A percentile compares a stretch with the other conserved stretches of the same genome.
These are phyloP conservation scores for Epizoanthus stellaris DNA, from an alignment of 92 coral and sea anemone species.

Conservation along the genomic window DNA sequence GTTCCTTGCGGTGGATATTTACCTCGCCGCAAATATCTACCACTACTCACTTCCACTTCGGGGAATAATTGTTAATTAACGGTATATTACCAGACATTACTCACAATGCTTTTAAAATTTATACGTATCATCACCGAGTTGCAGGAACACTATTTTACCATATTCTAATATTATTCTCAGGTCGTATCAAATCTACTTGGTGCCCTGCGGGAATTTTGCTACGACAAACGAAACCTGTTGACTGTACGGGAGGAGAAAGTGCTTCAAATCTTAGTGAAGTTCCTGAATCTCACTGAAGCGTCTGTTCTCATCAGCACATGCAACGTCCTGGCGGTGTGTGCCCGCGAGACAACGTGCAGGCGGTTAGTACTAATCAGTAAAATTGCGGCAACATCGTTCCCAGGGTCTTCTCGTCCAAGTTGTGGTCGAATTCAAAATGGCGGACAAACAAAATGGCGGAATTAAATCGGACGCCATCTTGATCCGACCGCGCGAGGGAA, in stretches of 20 bases:
- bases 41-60: no score
- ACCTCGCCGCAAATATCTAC: no score
- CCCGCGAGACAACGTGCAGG: slow-evolving; percentile 72
- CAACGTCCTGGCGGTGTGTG: slow-evolving; percentile 78
- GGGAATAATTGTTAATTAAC: no score
- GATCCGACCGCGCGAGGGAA: no score
- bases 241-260: slow-evolving; percentile 70
- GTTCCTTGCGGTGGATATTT: no score
- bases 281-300: slow-evolving; percentile 72
- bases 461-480: no score
- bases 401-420: background rate
- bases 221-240: slow-evolving; percentile 59
- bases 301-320: slow-evolving; percentile 72
- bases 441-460: no score
- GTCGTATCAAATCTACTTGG: slow-evolving; percentile 82
- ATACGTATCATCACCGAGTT: no score
- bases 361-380: slow-evolving; percentile 57
- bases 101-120: no score
- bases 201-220: slow-evolving; percentile 77
- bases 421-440: no score
- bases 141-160: background rate
- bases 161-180: slow-evolving; percentile 37
- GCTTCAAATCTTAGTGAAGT: slow-evolving; percentile 64
- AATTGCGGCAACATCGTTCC: no score
- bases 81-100: no score